phyloP scores from a whole-genome alignment of 2,888 invertebrate species.

The Clivina fossor region DNA sequence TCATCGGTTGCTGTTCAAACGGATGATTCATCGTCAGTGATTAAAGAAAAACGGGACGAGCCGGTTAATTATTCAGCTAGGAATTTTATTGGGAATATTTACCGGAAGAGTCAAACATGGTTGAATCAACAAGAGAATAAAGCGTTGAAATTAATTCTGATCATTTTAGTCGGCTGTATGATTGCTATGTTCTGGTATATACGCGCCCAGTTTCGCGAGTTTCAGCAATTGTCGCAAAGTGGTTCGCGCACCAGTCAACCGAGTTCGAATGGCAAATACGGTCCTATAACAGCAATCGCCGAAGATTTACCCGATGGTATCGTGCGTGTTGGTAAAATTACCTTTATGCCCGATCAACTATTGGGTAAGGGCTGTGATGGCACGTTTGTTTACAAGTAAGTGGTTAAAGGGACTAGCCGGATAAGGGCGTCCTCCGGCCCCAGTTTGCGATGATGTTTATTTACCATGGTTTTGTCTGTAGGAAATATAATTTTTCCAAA shows the following conservation, averaged over 20 bases:
- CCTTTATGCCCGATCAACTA: slow-evolving; percentile 79
- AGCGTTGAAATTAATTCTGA: slow-evolving; percentile 68
- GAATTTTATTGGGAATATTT: slow-evolving; percentile 5
- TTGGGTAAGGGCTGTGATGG: slow-evolving; percentile 98
- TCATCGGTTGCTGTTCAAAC: slow-evolving; percentile 61
- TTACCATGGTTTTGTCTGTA: too few relatives aligned
- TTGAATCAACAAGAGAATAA: slow-evolving; percentile 76
- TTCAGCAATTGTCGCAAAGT: slow-evolving; percentile 68
- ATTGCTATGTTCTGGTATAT: slow-evolving; percentile 76
- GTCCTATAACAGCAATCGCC: slow-evolving; percentile 58
- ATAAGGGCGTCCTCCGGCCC: too few relatives aligned
- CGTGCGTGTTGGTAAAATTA: slow-evolving; percentile 83
- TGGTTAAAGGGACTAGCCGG: too few relatives aligned
- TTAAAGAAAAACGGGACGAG: too few relatives aligned
- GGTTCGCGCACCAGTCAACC: slow-evolving; percentile 56
- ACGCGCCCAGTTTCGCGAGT: slow-evolving; percentile 68
- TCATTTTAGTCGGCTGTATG: slow-evolving; percentile 68
- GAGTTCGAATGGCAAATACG: slow-evolving; percentile 44
- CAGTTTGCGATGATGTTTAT: too few relatives aligned
- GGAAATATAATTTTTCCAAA: too few relatives aligned
- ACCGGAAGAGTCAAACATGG: slow-evolving; percentile 53
- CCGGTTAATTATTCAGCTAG: slow-evolving; percentile 1
- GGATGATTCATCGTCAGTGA: slow-evolving; percentile 43
- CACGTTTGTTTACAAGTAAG: slow-evolving; percentile 90
- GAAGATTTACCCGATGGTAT: slow-evolving; percentile 67